phyloP scores from a whole-genome alignment of 2,113 vertebrate species.

The Semnornis frantzii region DNA sequence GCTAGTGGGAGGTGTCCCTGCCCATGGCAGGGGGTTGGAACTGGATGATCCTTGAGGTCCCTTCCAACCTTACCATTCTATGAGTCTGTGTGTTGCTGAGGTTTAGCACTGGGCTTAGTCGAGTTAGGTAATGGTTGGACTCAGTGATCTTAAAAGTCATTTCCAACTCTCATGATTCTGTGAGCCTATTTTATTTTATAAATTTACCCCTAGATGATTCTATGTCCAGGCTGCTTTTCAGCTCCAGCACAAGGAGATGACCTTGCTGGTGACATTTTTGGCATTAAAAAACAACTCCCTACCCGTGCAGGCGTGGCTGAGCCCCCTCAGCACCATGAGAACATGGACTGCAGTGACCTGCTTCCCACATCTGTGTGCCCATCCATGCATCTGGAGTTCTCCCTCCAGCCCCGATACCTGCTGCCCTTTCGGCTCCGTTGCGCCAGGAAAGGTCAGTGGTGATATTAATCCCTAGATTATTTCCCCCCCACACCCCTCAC shows the following conservation, averaged over 20 bases:
- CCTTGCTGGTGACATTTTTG: background rate
- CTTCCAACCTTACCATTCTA: no score
- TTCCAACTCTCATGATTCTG: no score
- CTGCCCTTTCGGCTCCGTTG: rapidly evolving
- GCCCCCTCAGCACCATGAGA: rapidly evolving
- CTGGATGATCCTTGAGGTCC: no score
- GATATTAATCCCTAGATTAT: background rate
- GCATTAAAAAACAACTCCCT: background rate
- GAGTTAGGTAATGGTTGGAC: no score
- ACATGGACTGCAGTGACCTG: rapidly evolving
- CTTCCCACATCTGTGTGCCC: rapidly evolving
- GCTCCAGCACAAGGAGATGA: rapidly evolving
- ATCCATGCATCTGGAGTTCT: rapidly evolving
- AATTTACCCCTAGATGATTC: background rate
- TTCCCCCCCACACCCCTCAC: background rate
- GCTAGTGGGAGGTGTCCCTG: no score
- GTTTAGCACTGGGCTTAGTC: no score
- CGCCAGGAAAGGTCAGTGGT: rapidly evolving
- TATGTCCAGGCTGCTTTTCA: rapidly evolving
- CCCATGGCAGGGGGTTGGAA: no score
- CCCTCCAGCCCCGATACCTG: rapidly evolving
- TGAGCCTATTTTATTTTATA: no score
- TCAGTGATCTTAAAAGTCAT: no score
- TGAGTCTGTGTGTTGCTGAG: no score
- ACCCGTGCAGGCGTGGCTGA: rapidly evolving